A percentile compares a stretch with the other conserved stretches of the same genome.
Conservation (phyloP, 2,797 vertebrate species). For the Thamnophis elegans region DNA sequence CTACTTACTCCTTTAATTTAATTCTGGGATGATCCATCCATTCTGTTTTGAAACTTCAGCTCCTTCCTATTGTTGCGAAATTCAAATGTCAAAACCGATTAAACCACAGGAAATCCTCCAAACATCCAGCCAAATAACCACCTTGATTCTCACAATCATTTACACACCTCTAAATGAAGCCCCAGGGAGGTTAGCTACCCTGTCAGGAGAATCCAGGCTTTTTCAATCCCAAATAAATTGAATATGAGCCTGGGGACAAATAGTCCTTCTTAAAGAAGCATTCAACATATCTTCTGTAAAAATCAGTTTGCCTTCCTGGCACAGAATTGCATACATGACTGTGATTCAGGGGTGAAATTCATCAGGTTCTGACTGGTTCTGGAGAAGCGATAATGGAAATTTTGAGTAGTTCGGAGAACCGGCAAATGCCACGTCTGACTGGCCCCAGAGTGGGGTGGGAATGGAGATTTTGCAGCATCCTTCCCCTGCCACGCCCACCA, state of each 20-base stretch:
- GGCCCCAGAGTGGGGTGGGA: too few species aligned
- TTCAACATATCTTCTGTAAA: background rate
- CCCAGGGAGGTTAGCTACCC: background rate
- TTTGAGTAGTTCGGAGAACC: too few species aligned
- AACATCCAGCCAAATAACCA: constrained; percentile 1
- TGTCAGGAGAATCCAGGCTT: background rate
- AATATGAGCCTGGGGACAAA: background rate
- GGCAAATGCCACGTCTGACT: too few species aligned
- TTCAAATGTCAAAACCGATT: constrained; percentile 13
- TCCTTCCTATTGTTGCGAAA: constrained; percentile 26
- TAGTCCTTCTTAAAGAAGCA: background rate
- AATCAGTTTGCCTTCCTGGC: background rate
- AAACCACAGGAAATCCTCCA: constrained; percentile 27
- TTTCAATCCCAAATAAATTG: background rate
- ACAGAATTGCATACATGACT: background rate
- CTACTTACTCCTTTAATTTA: constrained; percentile 29
- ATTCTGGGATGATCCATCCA: constrained; percentile 20
- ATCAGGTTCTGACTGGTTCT: too few species aligned
- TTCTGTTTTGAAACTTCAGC: constrained; percentile 26
- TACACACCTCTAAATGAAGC: background rate
- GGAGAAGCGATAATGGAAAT: too few species aligned
- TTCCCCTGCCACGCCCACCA: too few species aligned
- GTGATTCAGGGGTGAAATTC: too few species aligned
- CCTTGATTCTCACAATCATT: background rate
- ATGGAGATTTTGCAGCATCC: too few species aligned